Base-by-base conservation (phyloP, 2,113 vertebrate genomes). In the Thamnaconus septentrionalis region DNA sequence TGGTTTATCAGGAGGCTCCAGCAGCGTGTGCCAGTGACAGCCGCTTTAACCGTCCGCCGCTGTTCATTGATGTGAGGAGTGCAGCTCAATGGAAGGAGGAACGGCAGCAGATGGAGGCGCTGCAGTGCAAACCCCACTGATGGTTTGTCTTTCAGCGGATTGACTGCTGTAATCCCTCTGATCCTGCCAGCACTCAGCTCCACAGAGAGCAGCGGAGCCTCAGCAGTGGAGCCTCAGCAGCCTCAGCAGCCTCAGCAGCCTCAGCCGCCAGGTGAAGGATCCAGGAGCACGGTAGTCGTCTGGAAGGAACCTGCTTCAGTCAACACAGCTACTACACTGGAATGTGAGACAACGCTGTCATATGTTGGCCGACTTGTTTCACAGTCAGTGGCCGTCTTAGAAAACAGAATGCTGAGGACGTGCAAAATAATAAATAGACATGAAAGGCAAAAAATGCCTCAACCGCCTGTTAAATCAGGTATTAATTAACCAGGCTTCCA, bases 1-100 rank as follows among this genome's bases (percentile, higher is more conserved):
- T 31, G 18, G 18, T 31, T 31, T 31, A 31, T 1, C 18, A 31
- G 1, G 18, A 79, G 76, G 61, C 47, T 41, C 8, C 48, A 42
- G 18, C 53, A 73, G 71, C 67, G 54, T 59, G 43, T 54, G 64
- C 43, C 59, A 59, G 6, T 68, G 65, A 74, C 18, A 54, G 64
- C 58, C 50, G n/a, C 11, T 18, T 10, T 6, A 48, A 48, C 53
- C 41, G 43, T 31, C 18, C 18, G 18, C 18, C 18, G 18, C 18
- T 31, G 18, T 31, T 31, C 18, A 31, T 31, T 31, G 1, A 31
- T 31, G 18, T 31, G 18, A 31, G 18, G 18, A 31, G 18, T 31
- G 18, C 18, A 31, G 18, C 18, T 31, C 1, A 31, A 31, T 31
- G 18, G 18, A 31, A 31, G 18, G 18, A 31, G 18, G 7, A 48